A percentile compares a stretch with the other conserved stretches of the same genome.
Conservation (phyloP, 2,797 vertebrate species). For the Macroramphosus scolopax region DNA sequence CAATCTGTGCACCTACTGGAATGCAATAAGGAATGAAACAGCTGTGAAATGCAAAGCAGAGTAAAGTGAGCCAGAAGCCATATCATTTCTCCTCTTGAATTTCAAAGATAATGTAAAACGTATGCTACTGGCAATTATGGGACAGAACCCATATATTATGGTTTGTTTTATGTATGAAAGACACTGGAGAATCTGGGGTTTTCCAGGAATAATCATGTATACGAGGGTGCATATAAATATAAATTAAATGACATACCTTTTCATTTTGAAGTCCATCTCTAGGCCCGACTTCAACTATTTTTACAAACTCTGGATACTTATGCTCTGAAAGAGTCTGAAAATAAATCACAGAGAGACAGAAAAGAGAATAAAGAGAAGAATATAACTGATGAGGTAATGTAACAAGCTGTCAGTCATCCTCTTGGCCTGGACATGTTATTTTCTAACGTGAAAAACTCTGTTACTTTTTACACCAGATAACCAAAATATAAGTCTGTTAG, state of each 20-base stretch:
- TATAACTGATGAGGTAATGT: background rate
- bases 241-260: conserved; percentile 78
- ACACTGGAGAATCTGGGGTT: conserved; percentile 7
- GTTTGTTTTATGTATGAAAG: conserved; percentile 33
- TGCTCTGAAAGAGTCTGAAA: conserved; percentile 73
- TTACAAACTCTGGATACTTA: conserved; percentile 85
- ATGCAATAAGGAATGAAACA: conserved; percentile 54
- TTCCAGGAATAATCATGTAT: conserved; percentile 20
- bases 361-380: conserved; percentile 3
- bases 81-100: conserved; percentile 64
- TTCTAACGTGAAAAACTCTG: conserved; percentile 31
- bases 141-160: conserved; percentile 50
- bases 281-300: conserved; percentile 96
- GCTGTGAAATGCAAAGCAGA: conserved; percentile 44
- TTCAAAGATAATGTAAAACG: conserved; percentile 74
- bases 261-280: conserved; percentile 97
- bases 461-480: conserved; percentile 46
- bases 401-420: conserved; percentile 20
- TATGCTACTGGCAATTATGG: conserved; percentile 55
- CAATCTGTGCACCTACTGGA: conserved; percentile 36
- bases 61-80: conserved; percentile 50
- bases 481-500: conserved; percentile 37
- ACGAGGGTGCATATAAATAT: conserved; percentile 21
- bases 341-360: conserved; percentile 11
- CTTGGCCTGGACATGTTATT: conserved; percentile 28